Base-by-base conservation (phyloP, 2,888 invertebrate species). In the Diarsia mendica region DNA sequence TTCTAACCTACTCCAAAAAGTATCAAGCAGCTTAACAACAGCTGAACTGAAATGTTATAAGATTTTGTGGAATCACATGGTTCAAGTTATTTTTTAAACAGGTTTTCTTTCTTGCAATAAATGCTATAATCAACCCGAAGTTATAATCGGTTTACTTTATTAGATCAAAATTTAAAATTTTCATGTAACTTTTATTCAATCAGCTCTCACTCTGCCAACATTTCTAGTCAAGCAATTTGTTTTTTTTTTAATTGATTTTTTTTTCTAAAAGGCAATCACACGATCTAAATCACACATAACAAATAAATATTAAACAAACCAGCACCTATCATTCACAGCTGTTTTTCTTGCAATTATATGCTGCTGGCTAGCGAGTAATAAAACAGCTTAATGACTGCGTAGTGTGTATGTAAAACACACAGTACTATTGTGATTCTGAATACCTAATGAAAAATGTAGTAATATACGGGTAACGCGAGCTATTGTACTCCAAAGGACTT, bases 401-500 rank as follows among this genome's bases (percentile, higher is more conserved):
- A 74, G 44, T 66, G 55, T 60, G 53, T 76, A 20, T 80, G 69
- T 66, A 74, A 46, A 77, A 72, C 49, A 72, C 58, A 63, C 44
- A 39, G 58, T 55, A 79, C 82, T 85, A 82, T 81, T 86, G 70
- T 70, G 60, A 78, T 68, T 69, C 74, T 79, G 79, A 77, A 78
- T 78, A 79, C 72, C 77, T 86, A 88, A 90, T 90, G 83, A 90
- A 91, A 91, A 90, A 88, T 85, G 77, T 85, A 83, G 80, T 82
- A 82, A 85, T 87, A 86, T 85, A 85, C 83, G 82, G 86, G 76
- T 82, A 85, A 85, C 79, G 77, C 77, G 75, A 73, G 75, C 83
- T 74, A 87, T 89, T 89, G 83, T 89, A 67, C 76, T 83, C 82
- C 67, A 83, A 89, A 87, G 81, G 80, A 86, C 78, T 82, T 81